phyloP scores from a whole-genome alignment of 1,140 invertebrate genomes.

The Bilobella aurantiaca region DNA sequence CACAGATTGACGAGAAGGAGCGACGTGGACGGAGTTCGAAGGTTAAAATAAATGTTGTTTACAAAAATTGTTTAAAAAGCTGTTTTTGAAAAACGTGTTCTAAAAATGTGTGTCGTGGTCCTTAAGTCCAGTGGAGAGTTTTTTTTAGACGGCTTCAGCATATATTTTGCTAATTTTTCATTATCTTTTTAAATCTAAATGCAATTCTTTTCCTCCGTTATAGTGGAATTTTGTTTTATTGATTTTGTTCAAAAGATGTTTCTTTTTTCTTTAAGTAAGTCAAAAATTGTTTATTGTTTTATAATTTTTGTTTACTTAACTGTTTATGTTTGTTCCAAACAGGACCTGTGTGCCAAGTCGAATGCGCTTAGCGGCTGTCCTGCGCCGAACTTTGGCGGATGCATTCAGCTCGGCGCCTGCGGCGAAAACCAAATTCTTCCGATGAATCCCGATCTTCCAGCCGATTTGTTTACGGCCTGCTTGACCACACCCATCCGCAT shows the following conservation, averaged over 20 bases:
- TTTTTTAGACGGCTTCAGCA: no score
- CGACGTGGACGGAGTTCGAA: not conserved
- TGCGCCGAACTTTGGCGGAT: constrained; percentile 58
- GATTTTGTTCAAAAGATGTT: no score
- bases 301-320: no score
- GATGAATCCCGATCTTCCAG: constrained; percentile 96
- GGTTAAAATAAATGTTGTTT: not conserved
- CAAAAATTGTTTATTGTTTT: constrained; percentile 7
- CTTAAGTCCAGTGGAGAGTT: no score
- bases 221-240: no score
- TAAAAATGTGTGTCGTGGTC: no score
- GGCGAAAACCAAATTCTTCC: constrained; percentile 81
- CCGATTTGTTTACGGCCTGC: constrained; percentile 95
- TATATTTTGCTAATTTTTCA: no score
- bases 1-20: not conserved
- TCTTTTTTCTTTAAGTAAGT: not conserved
- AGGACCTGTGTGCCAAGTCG: constrained; percentile 36
- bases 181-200: no score
- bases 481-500: constrained; percentile 97
- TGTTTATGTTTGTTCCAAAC: constrained; percentile 1
- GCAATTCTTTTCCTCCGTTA: no score
- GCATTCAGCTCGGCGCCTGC: constrained; percentile 94
- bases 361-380: constrained; percentile 29
- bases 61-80: no score
- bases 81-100: no score